Base-by-base conservation (phyloP, 2,113 vertebrate genomes). In the Cyprinodon tularosa region DNA sequence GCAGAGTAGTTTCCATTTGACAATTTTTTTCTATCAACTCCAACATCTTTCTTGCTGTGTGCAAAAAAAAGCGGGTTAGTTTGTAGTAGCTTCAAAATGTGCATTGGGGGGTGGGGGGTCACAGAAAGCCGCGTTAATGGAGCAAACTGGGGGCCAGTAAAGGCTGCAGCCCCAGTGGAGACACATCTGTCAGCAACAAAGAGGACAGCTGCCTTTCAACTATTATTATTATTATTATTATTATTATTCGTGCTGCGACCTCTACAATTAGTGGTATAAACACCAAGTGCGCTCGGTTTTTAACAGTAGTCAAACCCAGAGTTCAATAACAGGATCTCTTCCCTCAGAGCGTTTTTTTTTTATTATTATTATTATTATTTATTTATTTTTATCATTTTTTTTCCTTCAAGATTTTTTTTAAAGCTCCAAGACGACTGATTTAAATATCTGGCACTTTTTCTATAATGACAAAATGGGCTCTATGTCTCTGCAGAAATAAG, bases 391-490 rank as follows among this genome's bases (percentile, higher is more conserved):
- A 29, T 29, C 1, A 29, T 29, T 29, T 29, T 29, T 29, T 29
- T 29, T 29, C 29, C 29, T 29, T 29, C 29, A 29, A 29, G 29
- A 29, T 29, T 29, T 29, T 29, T 29, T 29, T 29, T 29, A 29
- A 29, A 29, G 90, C 80, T 89, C 84, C 82, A 75, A 86, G 81
- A 82, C 63, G 78, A 84, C 44, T 86, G 76, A 89, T 85, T 89
- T 83, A 78, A 90, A 83, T 87, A 86, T 82, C 77, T 87, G 91
- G 80, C 90, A 92, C 91, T 91, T 93, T 57, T 89, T 83, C 76
- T 88, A 86, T 29, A 29, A 29, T 67, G 78, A 66, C 74, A 86
- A 70, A 83, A 91, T 82, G 88, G 83, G 80, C 79, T 85, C 76
- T 69, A 75, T 78, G 79, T 82, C 72, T 82, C 57, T 61, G 87